These are phyloP conservation scores for Phrynosoma platyrhinos DNA, from an alignment of 2,113 vertebrate genomes.

Conservation along the genomic window DNA sequence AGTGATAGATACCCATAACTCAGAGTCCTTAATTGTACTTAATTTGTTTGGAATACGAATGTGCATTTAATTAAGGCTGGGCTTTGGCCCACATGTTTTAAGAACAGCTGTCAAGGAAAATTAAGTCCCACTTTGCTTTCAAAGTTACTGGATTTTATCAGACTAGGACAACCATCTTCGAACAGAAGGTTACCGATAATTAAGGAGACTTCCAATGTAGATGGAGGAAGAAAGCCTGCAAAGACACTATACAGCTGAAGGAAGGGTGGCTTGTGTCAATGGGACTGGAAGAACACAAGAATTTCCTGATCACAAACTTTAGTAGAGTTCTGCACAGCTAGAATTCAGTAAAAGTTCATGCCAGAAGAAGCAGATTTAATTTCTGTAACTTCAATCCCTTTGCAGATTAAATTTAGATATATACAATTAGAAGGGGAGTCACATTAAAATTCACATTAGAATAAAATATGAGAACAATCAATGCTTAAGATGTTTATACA, in stretches of 20 bases:
- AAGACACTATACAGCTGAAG: conserved; percentile 67
- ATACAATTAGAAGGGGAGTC: no score
- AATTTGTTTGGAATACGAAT: conserved; percentile 99
- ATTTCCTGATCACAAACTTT: conserved; percentile 20
- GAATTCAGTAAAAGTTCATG: conserved; percentile 45
- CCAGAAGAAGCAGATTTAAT: background rate
- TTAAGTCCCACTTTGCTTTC: conserved; percentile 96
- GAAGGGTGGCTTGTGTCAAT: conserved; percentile 41
- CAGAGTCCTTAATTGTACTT: conserved; percentile 99
- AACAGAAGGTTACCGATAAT: conserved; percentile 89
- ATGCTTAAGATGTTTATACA: no score
- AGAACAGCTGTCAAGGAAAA: conserved; percentile 97
- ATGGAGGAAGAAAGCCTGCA: conserved; percentile 48
- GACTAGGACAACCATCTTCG: conserved; percentile 80
- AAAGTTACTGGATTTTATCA: conserved; percentile 97
- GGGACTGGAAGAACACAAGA: conserved; percentile 65
- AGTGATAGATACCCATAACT: conserved; percentile 99
- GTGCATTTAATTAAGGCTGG: conserved; percentile 98
- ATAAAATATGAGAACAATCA: no score
- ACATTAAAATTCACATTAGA: no score
- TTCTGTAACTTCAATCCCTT: background rate
- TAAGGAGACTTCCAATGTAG: conserved; percentile 78
- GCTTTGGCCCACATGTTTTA: conserved; percentile 93
- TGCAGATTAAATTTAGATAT: no score
- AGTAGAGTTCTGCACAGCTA: background rate